Evolutionary conservation across 2,797 vertebrate genomes (phyloP).

Genomic region (Enteromius thamalakanensis): DNA sequence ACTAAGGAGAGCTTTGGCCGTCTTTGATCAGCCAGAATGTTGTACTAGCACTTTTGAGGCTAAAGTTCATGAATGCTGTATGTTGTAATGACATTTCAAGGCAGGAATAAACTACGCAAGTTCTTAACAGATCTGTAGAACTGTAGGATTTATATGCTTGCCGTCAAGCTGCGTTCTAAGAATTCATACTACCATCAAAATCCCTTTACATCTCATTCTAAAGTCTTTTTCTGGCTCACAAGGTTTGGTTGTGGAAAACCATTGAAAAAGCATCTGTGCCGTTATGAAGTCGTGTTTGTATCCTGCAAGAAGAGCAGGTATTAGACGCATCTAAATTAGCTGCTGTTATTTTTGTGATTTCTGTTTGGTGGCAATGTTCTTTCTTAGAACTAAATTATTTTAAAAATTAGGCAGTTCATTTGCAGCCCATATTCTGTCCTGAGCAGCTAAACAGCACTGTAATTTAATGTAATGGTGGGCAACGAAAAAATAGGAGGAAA

Average conservation of each 20-base stretch:
- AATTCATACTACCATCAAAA: conserved; percentile 34
- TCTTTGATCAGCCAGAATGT: conserved; percentile 1
- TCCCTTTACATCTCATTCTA: neutral
- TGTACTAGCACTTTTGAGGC: neutral
- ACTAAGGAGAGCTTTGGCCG: neutral
- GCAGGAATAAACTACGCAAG: neutral
- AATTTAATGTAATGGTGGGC: conserved; percentile 24
- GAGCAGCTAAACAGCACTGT: neutral
- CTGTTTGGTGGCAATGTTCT: conserved; percentile 14
- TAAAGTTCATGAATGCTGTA: neutral
- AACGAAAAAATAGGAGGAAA: conserved; percentile 11
- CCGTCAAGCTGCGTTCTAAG: neutral
- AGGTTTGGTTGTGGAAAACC: neutral
- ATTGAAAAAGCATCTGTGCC: neutral
- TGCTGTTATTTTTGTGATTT: neutral
- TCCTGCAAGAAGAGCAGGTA: neutral
- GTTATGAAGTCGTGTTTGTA: neutral
- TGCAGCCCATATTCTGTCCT: neutral
- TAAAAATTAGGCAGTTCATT: neutral
- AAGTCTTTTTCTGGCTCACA: conserved; percentile 29
- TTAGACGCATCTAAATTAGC: neutral
- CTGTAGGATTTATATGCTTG: neutral
- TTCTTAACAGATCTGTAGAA: neutral
- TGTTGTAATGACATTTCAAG: conserved; percentile 15
- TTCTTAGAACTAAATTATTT: conserved; percentile 1